phyloP scores from a whole-genome alignment of 2,113 vertebrate genomes.

The Lathamus discolor region DNA sequence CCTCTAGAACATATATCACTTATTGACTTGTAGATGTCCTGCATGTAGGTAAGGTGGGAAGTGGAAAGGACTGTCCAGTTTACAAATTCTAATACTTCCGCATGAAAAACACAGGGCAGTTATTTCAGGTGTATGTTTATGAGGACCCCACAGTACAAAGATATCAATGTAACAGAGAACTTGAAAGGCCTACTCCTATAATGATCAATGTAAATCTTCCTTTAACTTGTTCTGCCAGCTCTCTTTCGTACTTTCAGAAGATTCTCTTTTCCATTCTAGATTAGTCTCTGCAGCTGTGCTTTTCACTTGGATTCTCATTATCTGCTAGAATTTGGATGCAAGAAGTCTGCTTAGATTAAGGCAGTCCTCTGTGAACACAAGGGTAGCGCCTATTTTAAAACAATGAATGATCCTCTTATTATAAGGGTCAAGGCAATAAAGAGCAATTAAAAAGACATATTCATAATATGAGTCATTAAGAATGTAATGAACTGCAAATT shows the following conservation, averaged over 20 bases:
- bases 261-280: background rate
- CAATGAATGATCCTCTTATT: background rate
- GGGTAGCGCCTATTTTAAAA: background rate
- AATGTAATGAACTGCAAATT: constrained; percentile 11
- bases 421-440: background rate
- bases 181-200: background rate
- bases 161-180: background rate
- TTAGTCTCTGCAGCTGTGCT: background rate
- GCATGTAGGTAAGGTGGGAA: background rate
- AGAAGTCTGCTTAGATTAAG: background rate
- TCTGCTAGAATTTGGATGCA: background rate
- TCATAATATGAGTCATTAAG: background rate
- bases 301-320: background rate
- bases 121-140: background rate
- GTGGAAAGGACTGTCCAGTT: background rate
- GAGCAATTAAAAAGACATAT: background rate
- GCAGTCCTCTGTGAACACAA: background rate
- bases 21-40: background rate
- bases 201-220: background rate
- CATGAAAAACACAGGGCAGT: background rate
- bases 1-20: accelerated
- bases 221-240: background rate
- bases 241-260: background rate
- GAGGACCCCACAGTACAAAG: background rate
- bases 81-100: background rate